Conservation (phyloP, 2,113 vertebrate genomes). For the Micromys minutus region DNA sequence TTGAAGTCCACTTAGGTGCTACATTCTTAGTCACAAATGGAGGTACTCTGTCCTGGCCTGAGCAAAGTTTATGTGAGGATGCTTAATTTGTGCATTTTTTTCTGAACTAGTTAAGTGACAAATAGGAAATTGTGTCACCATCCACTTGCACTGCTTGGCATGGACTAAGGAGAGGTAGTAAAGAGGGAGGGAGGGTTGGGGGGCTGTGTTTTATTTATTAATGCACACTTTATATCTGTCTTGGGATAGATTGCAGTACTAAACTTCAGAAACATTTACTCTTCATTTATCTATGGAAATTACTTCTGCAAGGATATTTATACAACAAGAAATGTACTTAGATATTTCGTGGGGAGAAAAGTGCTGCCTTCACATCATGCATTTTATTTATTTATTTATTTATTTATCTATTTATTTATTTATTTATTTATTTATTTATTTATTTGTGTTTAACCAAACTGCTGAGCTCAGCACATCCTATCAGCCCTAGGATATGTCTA, state of each 20-base stretch:
- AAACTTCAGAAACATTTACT: constrained; percentile 12
- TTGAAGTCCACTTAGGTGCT: background rate
- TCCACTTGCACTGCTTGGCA: background rate
- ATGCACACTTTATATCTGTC: background rate
- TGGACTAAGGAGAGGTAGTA: background rate
- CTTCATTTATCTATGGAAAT: constrained; percentile 43
- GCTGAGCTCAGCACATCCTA: constrained; percentile 36
- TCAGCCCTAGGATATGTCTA: background rate
- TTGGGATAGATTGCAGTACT: background rate
- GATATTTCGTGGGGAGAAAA: constrained; percentile 9
- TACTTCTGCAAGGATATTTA: constrained; percentile 40
- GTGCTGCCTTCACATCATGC: background rate
- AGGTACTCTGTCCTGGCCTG: background rate
- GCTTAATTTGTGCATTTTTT: background rate
- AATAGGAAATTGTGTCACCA: background rate
- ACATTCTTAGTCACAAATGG: background rate
- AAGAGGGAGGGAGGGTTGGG: background rate
- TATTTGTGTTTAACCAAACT: background rate
- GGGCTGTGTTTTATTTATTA: constrained; percentile 32
- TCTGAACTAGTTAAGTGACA: background rate
- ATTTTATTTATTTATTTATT: background rate
- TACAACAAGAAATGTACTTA: constrained; percentile 6
- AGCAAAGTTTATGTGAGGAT: background rate
- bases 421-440: background rate
- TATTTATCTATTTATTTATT: background rate